A percentile compares a stretch with the other conserved stretches of the same genome.
Evolutionary conservation across 1,140 invertebrate species (phyloP).

Genomic region (Drosophila pseudoananassae): DNA sequence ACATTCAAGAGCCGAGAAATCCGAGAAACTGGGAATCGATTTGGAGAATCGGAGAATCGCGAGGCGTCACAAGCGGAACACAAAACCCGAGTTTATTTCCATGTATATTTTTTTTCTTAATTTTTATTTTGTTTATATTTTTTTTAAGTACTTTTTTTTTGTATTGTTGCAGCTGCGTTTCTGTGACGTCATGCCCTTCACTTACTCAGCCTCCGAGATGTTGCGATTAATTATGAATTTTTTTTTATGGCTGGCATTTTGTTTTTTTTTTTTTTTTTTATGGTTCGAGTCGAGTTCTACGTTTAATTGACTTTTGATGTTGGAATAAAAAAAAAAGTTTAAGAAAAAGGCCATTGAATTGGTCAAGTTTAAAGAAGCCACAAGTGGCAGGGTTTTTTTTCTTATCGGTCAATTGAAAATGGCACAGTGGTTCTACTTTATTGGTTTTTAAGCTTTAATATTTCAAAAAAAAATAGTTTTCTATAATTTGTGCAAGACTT

Average conservation of each 20-base stretch:
- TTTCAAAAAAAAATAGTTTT: neutral
- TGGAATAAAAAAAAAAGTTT: neutral
- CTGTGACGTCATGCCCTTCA: slow-evolving; percentile 79
- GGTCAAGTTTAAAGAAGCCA: slow-evolving; percentile 25
- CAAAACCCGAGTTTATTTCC: slow-evolving; percentile 16
- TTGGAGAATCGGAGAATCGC: slow-evolving; percentile 9
- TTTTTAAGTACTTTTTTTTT: too few relatives aligned
- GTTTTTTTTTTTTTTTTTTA: slow-evolving; percentile 18
- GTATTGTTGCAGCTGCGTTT: slow-evolving; percentile 43
- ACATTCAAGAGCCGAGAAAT: slow-evolving; percentile 7
- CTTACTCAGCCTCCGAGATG: slow-evolving; percentile 44
- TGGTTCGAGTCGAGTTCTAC: neutral
- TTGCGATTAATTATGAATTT: slow-evolving; percentile 31
- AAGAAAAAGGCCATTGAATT: slow-evolving; percentile 23
- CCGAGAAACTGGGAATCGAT: slow-evolving; percentile 3
- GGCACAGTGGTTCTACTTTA: neutral
- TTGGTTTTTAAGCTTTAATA: neutral
- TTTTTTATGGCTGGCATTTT: slow-evolving; percentile 38
- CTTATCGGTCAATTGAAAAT: slow-evolving; percentile 14
- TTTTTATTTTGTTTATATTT: slow-evolving; percentile 20
- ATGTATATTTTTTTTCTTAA: slow-evolving; percentile 7
- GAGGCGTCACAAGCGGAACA: slow-evolving; percentile 21
- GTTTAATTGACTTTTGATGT: slow-evolving; percentile 56
- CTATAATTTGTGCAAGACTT: too few relatives aligned
- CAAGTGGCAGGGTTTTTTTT: slow-evolving; percentile 8